Percentiles rank a stretch among this genome's conserved stretches.
Conservation (phyloP, 64 coral and sea anemone genomes). For the Montipora efflorescens region DNA sequence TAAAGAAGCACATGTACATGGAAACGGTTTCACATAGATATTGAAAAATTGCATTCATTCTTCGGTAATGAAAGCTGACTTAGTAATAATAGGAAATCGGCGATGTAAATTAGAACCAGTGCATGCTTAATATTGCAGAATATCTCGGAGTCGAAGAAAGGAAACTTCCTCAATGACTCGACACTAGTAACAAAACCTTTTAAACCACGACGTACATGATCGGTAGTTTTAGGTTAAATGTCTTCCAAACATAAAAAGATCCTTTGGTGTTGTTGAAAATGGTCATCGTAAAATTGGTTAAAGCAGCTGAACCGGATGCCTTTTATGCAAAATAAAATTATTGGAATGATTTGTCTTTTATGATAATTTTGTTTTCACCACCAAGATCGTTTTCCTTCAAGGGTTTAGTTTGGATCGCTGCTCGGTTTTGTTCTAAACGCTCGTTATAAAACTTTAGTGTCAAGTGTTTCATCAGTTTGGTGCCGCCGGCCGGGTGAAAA, state of each 20-base stretch:
- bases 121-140: neutral
- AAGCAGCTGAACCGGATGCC: constrained; percentile 7
- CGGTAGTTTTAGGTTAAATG: neutral
- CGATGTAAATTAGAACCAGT: neutral
- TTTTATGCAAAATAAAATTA: neutral
- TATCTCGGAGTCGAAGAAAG: neutral
- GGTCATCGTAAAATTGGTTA: neutral
- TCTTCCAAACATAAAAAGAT: neutral
- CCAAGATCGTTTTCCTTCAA: neutral
- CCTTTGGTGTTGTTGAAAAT: neutral
- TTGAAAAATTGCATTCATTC: neutral
- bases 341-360: neutral
- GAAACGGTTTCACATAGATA: neutral
- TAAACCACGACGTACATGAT: too few relatives aligned
- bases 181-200: neutral
- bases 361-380: neutral
- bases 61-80: neutral
- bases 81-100: neutral
- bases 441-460: too few relatives aligned
- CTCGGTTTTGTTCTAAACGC: too few relatives aligned
- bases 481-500: neutral
- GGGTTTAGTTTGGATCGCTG: neutral
- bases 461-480: too few relatives aligned
- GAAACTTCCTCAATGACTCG: too few relatives aligned
- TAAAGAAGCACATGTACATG: neutral